Evolutionary conservation across 92 coral and sea anemone species (phyloP), one percentile per base, ranked within the genome.

Genomic region (Zoanthus sansibaricus): DNA sequence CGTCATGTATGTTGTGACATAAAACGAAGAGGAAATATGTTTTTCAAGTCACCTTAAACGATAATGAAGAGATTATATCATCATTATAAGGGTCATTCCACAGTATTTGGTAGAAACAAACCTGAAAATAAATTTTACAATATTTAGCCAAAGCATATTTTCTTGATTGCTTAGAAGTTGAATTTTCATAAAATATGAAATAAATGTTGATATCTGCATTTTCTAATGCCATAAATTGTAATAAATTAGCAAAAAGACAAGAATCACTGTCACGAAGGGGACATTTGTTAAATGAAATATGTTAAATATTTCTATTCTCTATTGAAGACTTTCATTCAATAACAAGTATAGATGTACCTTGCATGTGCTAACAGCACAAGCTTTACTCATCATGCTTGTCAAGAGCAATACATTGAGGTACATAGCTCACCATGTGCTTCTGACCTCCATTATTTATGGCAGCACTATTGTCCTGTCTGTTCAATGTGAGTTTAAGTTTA

Each of bases 341-440:
- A 74, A 74, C 61, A 74, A 18, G 78, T 21, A 74, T 45, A 45
- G 79, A 8, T 48, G 64, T 75, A 75, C 79, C 79, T 75, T 75
- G 37, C 64, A 75, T 18, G 21, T 75, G 52, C 79, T 75, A 75
- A 45, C 78, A 74, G 32, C 11, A 46, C 9, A 20, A 21, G 8
- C 31, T 8, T 1, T 76, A 76, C 62, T 76, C 66, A 51, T 46
- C 80, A 76, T 76, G 80, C 80, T 76, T 15, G 0, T 76, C 56
- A 15, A 47, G 20, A 75, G 66, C 80, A 76, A 51, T 49, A 67
- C 80, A 51, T 76, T 76, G 80, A 52, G 80, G 82, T 76, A 76
- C 45, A 75, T 75, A n/a, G 79, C 79, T 49, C 66, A 52, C 82
- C 82, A 76, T 76, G 82, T 76, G 82, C 82, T 76, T 54, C 68